Conservation (phyloP, 2,888 invertebrate species). For the Cistogaster globosa region DNA sequence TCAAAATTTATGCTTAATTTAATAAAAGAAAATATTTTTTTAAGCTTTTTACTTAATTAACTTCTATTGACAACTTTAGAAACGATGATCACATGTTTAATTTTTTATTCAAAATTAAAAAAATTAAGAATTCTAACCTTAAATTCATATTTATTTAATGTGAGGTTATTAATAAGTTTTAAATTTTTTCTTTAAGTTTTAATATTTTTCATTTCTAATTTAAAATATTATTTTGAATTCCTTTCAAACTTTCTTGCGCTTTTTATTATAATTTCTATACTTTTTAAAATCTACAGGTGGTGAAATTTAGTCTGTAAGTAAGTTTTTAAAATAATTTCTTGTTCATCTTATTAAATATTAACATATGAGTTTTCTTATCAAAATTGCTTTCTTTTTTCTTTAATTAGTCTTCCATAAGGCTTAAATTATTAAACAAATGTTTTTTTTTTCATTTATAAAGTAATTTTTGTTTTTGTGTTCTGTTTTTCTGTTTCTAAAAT, state of each 20-base stretch:
- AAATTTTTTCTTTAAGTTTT: neutral
- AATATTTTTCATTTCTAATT: neutral
- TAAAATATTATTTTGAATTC: neutral
- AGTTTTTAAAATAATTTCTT: slow-evolving; percentile 27
- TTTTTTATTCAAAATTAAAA: too few species aligned
- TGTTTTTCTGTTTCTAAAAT: slow-evolving; percentile 21
- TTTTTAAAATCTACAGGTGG: slow-evolving; percentile 52
- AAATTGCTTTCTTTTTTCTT: slow-evolving; percentile 41
- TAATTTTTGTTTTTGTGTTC: slow-evolving; percentile 24
- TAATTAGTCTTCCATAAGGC: slow-evolving; percentile 57
- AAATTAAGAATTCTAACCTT: neutral
- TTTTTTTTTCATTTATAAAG: slow-evolving; percentile 5
- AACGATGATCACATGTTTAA: too few species aligned
- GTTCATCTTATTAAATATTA: slow-evolving; percentile 29
- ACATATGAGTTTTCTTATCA: slow-evolving; percentile 55
- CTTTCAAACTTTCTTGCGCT: neutral
- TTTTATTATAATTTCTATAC: neutral
- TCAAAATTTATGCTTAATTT: too few species aligned
- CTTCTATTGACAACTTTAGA: too few species aligned
- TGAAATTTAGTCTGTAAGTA: slow-evolving; percentile 56
- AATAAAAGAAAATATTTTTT: too few species aligned
- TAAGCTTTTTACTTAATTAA: too few species aligned
- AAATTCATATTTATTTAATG: neutral
- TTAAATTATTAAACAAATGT: slow-evolving; percentile 49
- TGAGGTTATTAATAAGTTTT: neutral